Conservation (phyloP, 2,113 vertebrate genomes). For the Scatophagus argus region DNA sequence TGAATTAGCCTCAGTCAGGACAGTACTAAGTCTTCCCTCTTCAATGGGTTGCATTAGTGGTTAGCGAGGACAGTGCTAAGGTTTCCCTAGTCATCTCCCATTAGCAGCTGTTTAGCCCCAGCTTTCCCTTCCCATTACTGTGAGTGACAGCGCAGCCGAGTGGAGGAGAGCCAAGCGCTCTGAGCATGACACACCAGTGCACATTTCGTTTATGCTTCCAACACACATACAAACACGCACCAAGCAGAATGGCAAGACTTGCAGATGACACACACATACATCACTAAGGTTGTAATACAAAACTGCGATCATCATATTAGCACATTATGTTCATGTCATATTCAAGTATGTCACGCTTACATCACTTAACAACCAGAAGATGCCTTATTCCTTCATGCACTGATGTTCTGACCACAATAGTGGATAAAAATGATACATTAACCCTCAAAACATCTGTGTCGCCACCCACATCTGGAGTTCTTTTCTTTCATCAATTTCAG, state of each 20-base stretch:
- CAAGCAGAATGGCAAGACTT: slow-evolving; percentile 9
- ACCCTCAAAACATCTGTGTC: no score
- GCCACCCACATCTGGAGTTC: no score
- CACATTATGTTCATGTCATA: neutral
- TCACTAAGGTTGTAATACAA: neutral
- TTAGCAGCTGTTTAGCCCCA: slow-evolving; percentile 72
- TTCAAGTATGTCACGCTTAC: neutral
- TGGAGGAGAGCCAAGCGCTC: slow-evolving; percentile 49
- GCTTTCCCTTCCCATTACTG: slow-evolving; percentile 73
- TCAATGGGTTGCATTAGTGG: slow-evolving; percentile 62
- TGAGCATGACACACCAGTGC: slow-evolving; percentile 37
- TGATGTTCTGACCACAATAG: neutral
- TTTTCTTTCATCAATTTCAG: no score
- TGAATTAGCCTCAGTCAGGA: slow-evolving; percentile 46
- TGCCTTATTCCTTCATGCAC: neutral
- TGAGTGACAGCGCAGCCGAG: slow-evolving; percentile 69
- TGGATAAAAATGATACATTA: neutral
- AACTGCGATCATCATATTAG: neutral
- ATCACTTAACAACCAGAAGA: neutral
- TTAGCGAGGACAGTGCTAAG: slow-evolving; percentile 61
- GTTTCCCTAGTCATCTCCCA: slow-evolving; percentile 74
- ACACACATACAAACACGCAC: slow-evolving; percentile 18
- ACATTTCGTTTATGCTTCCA: slow-evolving; percentile 39
- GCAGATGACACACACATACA: slow-evolving; percentile 6
- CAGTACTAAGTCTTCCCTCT: slow-evolving; percentile 9